Percentiles rank a stretch among this genome's conserved stretches.
These are phyloP conservation scores for Erebia epiphron DNA, from an alignment of 2,888 invertebrate species.

Conservation along the genomic window DNA sequence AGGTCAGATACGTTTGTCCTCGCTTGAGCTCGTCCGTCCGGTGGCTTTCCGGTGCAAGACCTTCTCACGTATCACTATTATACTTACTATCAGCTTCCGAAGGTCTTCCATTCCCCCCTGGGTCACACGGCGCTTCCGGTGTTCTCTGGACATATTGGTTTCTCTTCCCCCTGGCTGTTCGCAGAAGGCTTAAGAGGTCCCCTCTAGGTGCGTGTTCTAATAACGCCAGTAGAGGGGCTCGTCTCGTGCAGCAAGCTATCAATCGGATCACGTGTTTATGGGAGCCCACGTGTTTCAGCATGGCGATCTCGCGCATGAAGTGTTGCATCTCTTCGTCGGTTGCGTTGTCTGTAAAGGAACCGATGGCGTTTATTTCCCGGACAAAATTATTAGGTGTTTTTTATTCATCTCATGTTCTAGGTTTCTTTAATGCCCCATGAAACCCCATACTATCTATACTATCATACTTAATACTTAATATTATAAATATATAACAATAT, in stretches of 20 bases:
- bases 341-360: conserved; percentile 71
- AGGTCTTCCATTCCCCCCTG: conserved; percentile 59
- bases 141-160: conserved; percentile 58
- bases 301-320: conserved; percentile 89
- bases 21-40: too few species aligned
- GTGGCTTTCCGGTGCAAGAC: too few species aligned
- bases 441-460: too few species aligned
- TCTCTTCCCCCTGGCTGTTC: conserved; percentile 72
- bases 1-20: background rate
- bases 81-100: conserved; percentile 84
- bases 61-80: too few species aligned
- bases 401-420: too few species aligned
- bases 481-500: too few species aligned
- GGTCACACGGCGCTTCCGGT: conserved; percentile 75
- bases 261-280: conserved; percentile 90
- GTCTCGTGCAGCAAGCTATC: conserved; percentile 88
- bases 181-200: conserved; percentile 86
- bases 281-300: conserved; percentile 89
- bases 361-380: background rate
- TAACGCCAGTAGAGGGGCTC: conserved; percentile 87
- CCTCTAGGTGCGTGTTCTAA: conserved; percentile 92
- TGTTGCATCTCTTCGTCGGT: conserved; percentile 85
- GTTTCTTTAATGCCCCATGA: too few species aligned
- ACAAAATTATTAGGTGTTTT: background rate
- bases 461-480: too few species aligned